phyloP scores from a whole-genome alignment of 2,888 invertebrate genomes.

The Bimastos eiseni region DNA sequence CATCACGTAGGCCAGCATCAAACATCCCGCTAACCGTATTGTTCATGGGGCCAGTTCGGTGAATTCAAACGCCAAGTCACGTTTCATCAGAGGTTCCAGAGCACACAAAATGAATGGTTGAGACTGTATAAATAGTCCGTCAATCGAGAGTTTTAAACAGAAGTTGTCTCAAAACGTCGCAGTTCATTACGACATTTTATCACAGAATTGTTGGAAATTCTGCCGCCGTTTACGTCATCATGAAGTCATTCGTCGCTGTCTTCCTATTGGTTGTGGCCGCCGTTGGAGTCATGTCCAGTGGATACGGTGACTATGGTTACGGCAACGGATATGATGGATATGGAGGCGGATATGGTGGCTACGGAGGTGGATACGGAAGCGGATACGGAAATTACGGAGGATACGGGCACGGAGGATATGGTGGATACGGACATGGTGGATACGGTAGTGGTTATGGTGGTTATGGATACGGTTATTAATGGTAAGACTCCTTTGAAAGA shows the following conservation, averaged over 20 bases:
- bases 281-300: background rate
- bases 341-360: too few relatives aligned
- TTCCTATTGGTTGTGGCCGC: constrained; percentile 13
- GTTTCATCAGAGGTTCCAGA: too few relatives aligned
- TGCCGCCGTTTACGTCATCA: background rate
- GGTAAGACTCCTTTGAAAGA: background rate
- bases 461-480: background rate
- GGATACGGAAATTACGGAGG: too few relatives aligned
- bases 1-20: too few relatives aligned
- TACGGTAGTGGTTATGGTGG: background rate
- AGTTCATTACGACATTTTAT: background rate
- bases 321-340: too few relatives aligned
- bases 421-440: background rate
- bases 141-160: background rate
- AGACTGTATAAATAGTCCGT: background rate
- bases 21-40: too few relatives aligned
- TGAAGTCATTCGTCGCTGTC: constrained; percentile 13
- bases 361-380: background rate
- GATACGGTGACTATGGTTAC: too few relatives aligned
- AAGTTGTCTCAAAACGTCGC: background rate
- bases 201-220: background rate
- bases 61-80: too few relatives aligned
- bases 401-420: background rate
- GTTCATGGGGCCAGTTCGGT: too few relatives aligned
- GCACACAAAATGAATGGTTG: too few relatives aligned